phyloP scores from a whole-genome alignment of 2,113 vertebrate species.

The Gorilla gorilla region DNA sequence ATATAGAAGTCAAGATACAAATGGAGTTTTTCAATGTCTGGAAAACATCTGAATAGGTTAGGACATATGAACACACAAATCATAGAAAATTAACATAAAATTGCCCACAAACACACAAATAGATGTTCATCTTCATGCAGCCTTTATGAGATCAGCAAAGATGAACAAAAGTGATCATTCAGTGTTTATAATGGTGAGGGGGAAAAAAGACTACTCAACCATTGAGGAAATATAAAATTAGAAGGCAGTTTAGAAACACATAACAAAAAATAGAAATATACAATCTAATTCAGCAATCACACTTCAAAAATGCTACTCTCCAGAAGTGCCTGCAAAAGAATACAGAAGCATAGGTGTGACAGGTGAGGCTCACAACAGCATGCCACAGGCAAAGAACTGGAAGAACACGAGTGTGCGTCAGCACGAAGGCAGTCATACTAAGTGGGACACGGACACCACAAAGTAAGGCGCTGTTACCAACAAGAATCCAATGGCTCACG shows the following conservation, averaged over 20 bases:
- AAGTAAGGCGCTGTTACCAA: accelerated
- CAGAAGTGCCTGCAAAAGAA: not conserved
- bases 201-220: not conserved
- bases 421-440: too few relatives aligned
- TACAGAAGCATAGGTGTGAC: not conserved
- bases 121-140: not conserved
- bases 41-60: not conserved
- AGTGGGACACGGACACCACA: accelerated
- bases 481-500: accelerated
- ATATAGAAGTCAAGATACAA: not conserved
- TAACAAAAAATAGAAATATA: not conserved
- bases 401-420: too few relatives aligned
- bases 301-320: not conserved
- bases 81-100: not conserved
- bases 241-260: not conserved
- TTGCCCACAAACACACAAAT: not conserved
- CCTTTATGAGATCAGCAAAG: not conserved
- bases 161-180: not conserved
- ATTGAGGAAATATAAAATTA: not conserved
- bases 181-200: not conserved
- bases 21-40: not conserved
- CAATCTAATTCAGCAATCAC: not conserved
- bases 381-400: too few relatives aligned
- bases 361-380: not conserved
- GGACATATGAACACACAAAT: not conserved